Evolutionary conservation across 1,140 invertebrate genomes (phyloP).

Genomic region (Vanessa atalanta): DNA sequence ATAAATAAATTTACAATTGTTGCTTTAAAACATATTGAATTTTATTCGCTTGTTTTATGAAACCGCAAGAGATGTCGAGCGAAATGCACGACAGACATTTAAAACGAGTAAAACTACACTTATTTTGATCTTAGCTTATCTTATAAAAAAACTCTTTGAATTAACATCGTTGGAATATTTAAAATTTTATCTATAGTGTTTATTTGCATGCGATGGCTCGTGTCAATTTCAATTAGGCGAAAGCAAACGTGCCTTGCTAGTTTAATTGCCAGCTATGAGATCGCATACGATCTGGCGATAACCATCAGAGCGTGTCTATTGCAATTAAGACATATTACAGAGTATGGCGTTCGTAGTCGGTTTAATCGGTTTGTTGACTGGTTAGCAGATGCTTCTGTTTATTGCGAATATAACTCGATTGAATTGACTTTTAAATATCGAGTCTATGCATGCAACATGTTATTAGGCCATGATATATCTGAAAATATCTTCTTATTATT

Average conservation of each 20-base stretch:
- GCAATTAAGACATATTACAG: constrained; percentile 35
- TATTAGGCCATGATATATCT: too few relatives aligned
- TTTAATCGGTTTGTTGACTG: constrained; percentile 31
- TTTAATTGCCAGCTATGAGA: constrained; percentile 53
- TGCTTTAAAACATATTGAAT: too few relatives aligned
- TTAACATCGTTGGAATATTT: background rate
- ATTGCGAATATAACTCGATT: constrained; percentile 19
- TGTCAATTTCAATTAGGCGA: constrained; percentile 66
- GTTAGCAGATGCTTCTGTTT: constrained; percentile 25
- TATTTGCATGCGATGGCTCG: constrained; percentile 40
- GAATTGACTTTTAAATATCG: background rate
- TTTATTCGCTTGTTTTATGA: too few relatives aligned
- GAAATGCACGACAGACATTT: too few relatives aligned
- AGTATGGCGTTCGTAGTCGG: constrained; percentile 19
- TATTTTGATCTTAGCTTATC: too few relatives aligned
- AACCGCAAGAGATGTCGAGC: too few relatives aligned
- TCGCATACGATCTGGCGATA: constrained; percentile 33
- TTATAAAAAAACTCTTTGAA: background rate
- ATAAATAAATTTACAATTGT: too few relatives aligned
- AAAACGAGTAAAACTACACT: too few relatives aligned
- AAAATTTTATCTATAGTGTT: background rate
- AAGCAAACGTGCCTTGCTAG: constrained; percentile 52
- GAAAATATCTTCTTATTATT: too few relatives aligned
- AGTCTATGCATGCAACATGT: background rate
- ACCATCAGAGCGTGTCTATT: constrained; percentile 38